Percentiles rank a stretch among this genome's conserved stretches.
Evolutionary conservation across 2,113 vertebrate genomes (phyloP).

Genomic region (Cettia cetti): DNA sequence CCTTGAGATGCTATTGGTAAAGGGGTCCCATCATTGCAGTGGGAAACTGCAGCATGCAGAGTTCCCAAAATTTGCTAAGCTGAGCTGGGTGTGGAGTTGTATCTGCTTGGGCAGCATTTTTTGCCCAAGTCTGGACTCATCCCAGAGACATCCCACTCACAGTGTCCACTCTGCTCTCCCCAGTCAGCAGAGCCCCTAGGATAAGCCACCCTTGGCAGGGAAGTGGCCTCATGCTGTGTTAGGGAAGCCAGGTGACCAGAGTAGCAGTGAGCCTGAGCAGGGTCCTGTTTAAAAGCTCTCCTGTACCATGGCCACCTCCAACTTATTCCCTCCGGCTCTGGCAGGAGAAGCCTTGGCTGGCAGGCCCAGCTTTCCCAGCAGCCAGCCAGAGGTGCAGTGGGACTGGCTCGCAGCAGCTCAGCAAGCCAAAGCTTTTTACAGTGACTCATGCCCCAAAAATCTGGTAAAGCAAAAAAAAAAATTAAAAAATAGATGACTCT

Average conservation of each 20-base stretch:
- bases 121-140: neutral
- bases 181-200: neutral
- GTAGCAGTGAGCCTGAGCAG: neutral
- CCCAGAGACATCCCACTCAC: neutral
- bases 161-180: neutral
- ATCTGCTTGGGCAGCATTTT: neutral
- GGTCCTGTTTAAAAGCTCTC: neutral
- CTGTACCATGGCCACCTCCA: fast-evolving
- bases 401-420: neutral
- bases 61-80: neutral
- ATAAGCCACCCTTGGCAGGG: neutral
- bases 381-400: fast-evolving
- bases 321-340: neutral
- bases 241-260: neutral
- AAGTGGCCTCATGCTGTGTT: neutral
- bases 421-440: neutral
- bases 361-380: neutral
- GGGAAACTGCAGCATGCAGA: neutral
- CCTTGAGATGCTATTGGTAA: neutral
- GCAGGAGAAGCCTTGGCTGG: neutral
- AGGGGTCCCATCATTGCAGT: neutral
- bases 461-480: neutral
- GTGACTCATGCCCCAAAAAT: neutral
- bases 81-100: neutral
- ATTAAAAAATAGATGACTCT: neutral